Evolutionary conservation across 2,888 invertebrate genomes (phyloP).

Genomic region (Sesamia inferens): DNA sequence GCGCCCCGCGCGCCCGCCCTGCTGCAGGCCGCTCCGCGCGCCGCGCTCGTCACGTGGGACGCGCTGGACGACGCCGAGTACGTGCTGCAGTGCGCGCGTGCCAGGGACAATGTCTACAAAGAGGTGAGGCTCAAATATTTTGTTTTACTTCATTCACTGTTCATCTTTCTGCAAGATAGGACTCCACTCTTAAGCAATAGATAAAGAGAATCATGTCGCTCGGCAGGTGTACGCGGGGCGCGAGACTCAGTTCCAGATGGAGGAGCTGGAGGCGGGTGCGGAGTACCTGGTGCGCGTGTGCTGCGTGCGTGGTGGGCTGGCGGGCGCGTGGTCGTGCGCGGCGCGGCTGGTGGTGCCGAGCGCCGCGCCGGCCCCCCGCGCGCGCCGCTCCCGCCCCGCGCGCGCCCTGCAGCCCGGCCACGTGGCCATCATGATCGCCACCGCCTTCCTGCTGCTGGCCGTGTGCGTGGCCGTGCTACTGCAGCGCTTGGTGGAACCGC

Average conservation of each 20-base stretch:
- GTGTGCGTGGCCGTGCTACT: conserved; percentile 91
- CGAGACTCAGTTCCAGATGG: conserved; percentile 91
- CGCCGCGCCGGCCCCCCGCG: conserved; percentile 88
- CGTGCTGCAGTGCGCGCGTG: conserved; percentile 91
- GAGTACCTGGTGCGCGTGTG: conserved; percentile 95
- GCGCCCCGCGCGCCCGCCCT: conserved; percentile 93
- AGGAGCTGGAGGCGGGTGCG: conserved; percentile 93
- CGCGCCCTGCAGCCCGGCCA: conserved; percentile 75
- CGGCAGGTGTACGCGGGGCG: conserved; percentile 92
- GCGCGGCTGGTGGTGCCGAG: conserved; percentile 86
- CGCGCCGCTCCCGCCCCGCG: conserved; percentile 91
- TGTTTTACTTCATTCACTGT: background rate
- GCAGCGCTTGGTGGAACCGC: conserved; percentile 88
- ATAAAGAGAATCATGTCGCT: background rate
- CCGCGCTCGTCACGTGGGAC: conserved; percentile 80
- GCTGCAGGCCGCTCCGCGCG: conserved; percentile 83
- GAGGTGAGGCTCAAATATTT: conserved; percentile 70
- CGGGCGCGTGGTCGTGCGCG: conserved; percentile 93
- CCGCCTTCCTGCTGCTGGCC: conserved; percentile 90
- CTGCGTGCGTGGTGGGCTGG: conserved; percentile 92
- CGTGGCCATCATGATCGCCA: conserved; percentile 85
- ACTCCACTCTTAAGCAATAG: background rate
- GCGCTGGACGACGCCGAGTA: conserved; percentile 93
- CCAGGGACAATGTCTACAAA: conserved; percentile 79
- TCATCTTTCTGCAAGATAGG: background rate